Percentiles rank a stretch among this genome's conserved stretches.
Conservation (phyloP, 2,797 vertebrate genomes). For the Pelobates cultripes region DNA sequence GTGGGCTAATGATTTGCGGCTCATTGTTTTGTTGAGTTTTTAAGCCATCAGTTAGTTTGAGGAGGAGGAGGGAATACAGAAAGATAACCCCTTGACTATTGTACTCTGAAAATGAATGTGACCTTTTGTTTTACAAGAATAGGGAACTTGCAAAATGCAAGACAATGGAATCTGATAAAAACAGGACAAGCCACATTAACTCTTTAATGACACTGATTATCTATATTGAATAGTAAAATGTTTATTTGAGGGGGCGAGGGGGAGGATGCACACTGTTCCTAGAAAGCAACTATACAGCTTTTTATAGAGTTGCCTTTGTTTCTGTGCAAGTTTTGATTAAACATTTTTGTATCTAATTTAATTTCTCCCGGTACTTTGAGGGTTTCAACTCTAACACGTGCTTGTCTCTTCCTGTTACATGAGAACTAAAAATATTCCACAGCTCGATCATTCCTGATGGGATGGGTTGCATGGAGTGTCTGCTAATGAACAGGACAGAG, state of each 20-base stretch:
- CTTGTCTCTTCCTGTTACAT: constrained; percentile 25
- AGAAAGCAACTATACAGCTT: too few species aligned
- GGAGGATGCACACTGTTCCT: too few species aligned
- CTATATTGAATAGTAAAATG: too few species aligned
- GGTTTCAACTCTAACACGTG: constrained; percentile 16
- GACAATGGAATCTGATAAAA: too few species aligned
- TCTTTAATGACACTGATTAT: neutral
- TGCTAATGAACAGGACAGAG: constrained; percentile 5
- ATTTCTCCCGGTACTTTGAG: constrained; percentile 13
- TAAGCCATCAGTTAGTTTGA: neutral
- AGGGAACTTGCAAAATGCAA: neutral
- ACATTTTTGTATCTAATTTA: too few species aligned
- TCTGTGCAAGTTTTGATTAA: too few species aligned
- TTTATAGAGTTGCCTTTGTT: too few species aligned
- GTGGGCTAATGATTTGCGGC: neutral
- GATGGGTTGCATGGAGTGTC: constrained; percentile 23
- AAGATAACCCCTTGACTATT: neutral
- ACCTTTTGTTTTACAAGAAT: constrained; percentile 1
- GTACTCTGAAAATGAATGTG: neutral
- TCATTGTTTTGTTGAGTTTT: neutral
- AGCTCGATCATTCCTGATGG: constrained; percentile 24
- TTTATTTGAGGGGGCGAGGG: too few species aligned
- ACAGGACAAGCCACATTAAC: neutral
- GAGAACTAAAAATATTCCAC: constrained; percentile 45
- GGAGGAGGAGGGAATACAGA: neutral